Conservation (phyloP, 1,140 invertebrate genomes). For the Drosophila sturtevanti region DNA sequence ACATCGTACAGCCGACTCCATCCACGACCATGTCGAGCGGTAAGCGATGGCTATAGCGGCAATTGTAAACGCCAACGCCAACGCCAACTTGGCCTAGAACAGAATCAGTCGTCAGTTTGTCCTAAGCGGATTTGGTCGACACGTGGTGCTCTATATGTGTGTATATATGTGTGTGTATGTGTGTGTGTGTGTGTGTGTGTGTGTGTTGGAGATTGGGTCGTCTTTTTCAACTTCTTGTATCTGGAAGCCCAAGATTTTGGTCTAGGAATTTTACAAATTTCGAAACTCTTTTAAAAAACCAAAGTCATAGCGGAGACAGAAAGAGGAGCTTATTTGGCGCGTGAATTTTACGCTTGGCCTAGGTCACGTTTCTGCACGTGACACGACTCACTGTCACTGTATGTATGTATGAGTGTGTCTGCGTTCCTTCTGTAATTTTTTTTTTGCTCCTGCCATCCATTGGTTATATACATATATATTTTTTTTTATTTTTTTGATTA, state of each 20-base stretch:
- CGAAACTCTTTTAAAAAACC: neutral
- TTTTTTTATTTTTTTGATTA: slow-evolving; percentile 31
- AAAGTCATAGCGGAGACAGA: slow-evolving; percentile 7
- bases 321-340: slow-evolving; percentile 39
- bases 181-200: slow-evolving; percentile 25
- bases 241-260: neutral
- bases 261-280: slow-evolving; percentile 14
- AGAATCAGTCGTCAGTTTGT: slow-evolving; percentile 81
- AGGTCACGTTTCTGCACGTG: slow-evolving; percentile 69
- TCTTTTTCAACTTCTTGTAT: neutral
- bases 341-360: slow-evolving; percentile 71
- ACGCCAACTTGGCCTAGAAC: slow-evolving; percentile 63
- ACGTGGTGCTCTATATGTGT: slow-evolving; percentile 34
- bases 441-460: neutral
- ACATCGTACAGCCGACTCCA: slow-evolving; percentile 1
- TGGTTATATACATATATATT: neutral
- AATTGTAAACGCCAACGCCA: slow-evolving; percentile 29
- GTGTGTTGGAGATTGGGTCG: slow-evolving; percentile 9
- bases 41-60: slow-evolving; percentile 13
- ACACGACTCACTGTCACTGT: slow-evolving; percentile 1
- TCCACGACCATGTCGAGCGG: slow-evolving; percentile 16
- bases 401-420: slow-evolving; percentile 29
- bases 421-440: slow-evolving; percentile 23
- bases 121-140: slow-evolving; percentile 81
- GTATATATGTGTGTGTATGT: slow-evolving; percentile 31